Evolutionary conservation across 2,113 vertebrate genomes (phyloP), one percentile per base, ranked within the genome.

Genomic region (Tor tambroides): DNA sequence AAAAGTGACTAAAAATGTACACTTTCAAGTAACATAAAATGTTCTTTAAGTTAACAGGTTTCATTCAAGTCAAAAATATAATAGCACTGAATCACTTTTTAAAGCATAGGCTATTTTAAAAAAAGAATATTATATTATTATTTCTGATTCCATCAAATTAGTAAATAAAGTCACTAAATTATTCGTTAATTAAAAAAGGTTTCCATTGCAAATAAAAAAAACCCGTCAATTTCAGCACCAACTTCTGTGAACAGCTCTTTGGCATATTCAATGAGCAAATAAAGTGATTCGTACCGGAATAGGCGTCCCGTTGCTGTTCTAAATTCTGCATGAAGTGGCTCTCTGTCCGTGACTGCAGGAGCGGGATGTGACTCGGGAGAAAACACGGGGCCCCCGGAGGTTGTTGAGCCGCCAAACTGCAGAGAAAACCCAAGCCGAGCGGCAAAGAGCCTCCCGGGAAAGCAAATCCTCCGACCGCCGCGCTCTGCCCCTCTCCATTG

Each of bases 371-470:
- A 0, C 95, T 93, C 0, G 96, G 95, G 9, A 97, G 91, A 89
- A 97, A 95, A 91, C 96, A 96, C n/a, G 95, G 94, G 0, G 94
- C 88, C 0, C 94, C 94, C 2, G 94, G 63, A 10, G 95, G 94
- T 69, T 95, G 95, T 89, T 96, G 94, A 0, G 95, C 93, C n/a
- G 96, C 94, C 82, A 96, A 94, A 86, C 96, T 95, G 91, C 96
- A 97, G 72, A 98, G 92, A 91, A 98, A 95, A 3, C 97, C 95
- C 83, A 98, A 91, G 0, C 96, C 96, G 59, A 97, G 93, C 3
- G 96, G 96, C 14, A 96, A 89, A 15, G 95, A 92, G 1, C 94
- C 93, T 0, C 93, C 94, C 5, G 93, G 91, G n/a, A 96, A 92
- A 51, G 95, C 92, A 85, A 95, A 93, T 0, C 93, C 92, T 2